phyloP scores from a whole-genome alignment of 1,140 invertebrate species.

The Brachionus sp. region DNA sequence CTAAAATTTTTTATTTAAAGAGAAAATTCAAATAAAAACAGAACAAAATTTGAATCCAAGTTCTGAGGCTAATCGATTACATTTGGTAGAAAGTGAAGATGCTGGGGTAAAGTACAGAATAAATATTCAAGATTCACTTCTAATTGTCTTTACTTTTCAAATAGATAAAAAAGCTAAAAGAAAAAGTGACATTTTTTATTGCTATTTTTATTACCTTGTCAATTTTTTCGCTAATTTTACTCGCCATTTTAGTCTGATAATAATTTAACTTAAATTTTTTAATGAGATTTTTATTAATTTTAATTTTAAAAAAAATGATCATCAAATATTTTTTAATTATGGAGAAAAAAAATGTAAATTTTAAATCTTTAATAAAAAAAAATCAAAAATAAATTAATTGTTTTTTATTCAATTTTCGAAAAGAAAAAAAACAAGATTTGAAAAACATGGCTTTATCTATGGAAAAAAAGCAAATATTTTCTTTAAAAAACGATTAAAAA shows the following conservation, averaged over 20 bases:
- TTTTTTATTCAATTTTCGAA: too few species aligned
- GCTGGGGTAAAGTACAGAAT: not conserved
- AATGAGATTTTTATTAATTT: too few species aligned
- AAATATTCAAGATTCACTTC: too few species aligned
- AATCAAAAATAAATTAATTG: too few species aligned
- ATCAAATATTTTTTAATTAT: too few species aligned
- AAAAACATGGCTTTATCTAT: too few species aligned
- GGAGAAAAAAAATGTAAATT: too few species aligned
- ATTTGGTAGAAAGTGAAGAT: not conserved
- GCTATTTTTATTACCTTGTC: not conserved
- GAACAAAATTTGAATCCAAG: not conserved
- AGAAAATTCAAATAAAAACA: not conserved
- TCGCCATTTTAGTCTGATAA: not conserved
- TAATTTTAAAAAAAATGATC: too few species aligned
- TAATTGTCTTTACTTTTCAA: not conserved
- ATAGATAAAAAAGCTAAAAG: not conserved
- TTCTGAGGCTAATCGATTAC: not conserved
- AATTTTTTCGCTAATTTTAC: slow-evolving; percentile 7
- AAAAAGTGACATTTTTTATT: not conserved
- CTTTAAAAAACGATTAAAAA: too few species aligned
- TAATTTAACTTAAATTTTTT: not conserved
- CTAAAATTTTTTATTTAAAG: not conserved
- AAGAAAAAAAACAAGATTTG: too few species aligned
- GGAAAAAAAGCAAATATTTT: too few species aligned
- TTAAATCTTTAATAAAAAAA: too few species aligned